A percentile compares a stretch with the other conserved stretches of the same genome.
Evolutionary conservation across 2,888 invertebrate genomes (phyloP).

Genomic region (Muschampia plurimacula): DNA sequence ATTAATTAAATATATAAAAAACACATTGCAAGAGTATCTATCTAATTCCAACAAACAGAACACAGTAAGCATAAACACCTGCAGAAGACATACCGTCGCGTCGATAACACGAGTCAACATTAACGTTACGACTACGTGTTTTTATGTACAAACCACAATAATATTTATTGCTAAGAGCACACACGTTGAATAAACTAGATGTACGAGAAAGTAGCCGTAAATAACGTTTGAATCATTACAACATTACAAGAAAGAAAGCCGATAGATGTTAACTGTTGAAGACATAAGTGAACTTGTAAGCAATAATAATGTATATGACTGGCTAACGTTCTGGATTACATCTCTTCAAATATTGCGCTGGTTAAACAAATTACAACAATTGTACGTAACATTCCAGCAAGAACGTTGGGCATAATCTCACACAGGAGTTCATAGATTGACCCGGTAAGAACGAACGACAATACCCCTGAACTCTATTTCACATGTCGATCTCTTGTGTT

Average conservation of each 20-base stretch:
- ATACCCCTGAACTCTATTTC: too few species aligned
- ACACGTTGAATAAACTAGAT: neutral
- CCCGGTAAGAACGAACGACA: neutral
- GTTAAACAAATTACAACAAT: neutral
- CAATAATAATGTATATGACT: too few species aligned
- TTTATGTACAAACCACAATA: constrained; percentile 19
- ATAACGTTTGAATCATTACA: constrained; percentile 8
- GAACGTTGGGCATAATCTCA: neutral
- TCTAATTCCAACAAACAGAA: neutral
- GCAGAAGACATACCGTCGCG: neutral
- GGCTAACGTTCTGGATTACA: neutral
- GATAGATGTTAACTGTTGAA: neutral
- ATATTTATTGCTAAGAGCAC: constrained; percentile 11
- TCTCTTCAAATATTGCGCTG: neutral
- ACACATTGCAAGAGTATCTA: neutral
- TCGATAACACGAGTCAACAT: constrained; percentile 10
- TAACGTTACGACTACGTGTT: neutral
- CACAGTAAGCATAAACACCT: constrained; percentile 1
- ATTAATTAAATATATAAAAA: neutral
- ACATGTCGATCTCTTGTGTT: too few species aligned
- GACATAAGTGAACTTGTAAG: neutral
- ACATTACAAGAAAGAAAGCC: constrained; percentile 11
- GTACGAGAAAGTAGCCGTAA: constrained; percentile 7
- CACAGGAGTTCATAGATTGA: neutral
- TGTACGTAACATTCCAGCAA: constrained; percentile 4